Evolutionary conservation across 2,888 invertebrate species (phyloP).

Genomic region (Monopis laevigella): DNA sequence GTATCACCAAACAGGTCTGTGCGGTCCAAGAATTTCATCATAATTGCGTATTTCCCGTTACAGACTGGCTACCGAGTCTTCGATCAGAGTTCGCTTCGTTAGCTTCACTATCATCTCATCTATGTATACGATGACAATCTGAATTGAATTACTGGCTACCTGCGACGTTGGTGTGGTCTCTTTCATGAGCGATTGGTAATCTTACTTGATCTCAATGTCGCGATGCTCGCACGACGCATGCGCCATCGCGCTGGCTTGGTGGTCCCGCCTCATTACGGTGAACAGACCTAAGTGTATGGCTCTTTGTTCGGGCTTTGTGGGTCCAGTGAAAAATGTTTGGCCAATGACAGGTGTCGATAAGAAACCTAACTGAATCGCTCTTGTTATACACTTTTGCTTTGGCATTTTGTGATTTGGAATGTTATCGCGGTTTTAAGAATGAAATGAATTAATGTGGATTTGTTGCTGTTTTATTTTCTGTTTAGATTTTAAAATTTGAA

Average conservation of each 20-base stretch:
- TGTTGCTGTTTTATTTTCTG: too few species aligned
- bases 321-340: conserved; percentile 51
- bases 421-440: too few species aligned
- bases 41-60: conserved; percentile 32
- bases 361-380: conserved; percentile 19
- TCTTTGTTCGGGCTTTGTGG: conserved; percentile 48
- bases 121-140: conserved; percentile 57
- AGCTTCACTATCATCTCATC: conserved; percentile 55
- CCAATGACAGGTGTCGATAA: conserved; percentile 60
- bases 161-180: conserved; percentile 62
- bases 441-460: too few species aligned
- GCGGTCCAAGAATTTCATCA: too few species aligned
- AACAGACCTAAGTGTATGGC: conserved; percentile 33
- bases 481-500: too few species aligned
- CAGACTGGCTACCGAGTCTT: conserved; percentile 32
- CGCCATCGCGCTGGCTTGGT: conserved; percentile 48
- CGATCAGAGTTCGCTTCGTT: conserved; percentile 53
- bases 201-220: conserved; percentile 42
- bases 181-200: conserved; percentile 52
- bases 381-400: conserved; percentile 1
- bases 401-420: conserved; percentile 9
- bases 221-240: conserved; percentile 38
- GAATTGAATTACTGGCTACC: conserved; percentile 63
- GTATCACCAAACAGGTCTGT: too few species aligned
- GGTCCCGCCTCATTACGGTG: conserved; percentile 59